Evolutionary conservation across 2,888 invertebrate species (phyloP), one percentile per base, ranked within the genome.

Genomic region (Podotricha telesiphe): DNA sequence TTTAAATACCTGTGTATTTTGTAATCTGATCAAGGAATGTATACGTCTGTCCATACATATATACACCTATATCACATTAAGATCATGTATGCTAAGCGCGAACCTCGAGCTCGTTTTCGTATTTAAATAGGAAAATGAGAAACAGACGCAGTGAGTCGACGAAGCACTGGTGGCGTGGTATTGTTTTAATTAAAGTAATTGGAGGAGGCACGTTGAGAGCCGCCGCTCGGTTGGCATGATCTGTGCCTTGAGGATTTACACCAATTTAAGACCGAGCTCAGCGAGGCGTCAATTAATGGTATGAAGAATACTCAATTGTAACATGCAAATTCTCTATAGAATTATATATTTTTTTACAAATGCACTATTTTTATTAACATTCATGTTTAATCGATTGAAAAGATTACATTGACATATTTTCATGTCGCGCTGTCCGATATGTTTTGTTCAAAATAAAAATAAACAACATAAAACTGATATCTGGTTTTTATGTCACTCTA

Each of bases 101-200:
- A 85, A 82, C 86, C 85, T 79, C 83, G 84, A 87, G 91, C 89
- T 91, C 91, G 90, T 91, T 91, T 88, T 90, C 90, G 89, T 92
- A 91, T 92, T 91, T 92, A 91, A 92, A 93, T 92, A 91, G 88
- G 91, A 88, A 93, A 91, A 91, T 91, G 87, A 89, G 90, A 91
- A 91, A 90, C 91, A 91, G 89, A 88, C 85, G 86, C 90, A 86
- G 86, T 85, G 89, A 90, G 88, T 89, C 90, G 89, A 88, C 89
- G 90, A 83, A 89, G 87, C 87, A 85, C 85, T 89, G 87, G 86
- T 88, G 84, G 86, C 88, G 86, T 87, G 87, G 89, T 91, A 91
- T 92, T 92, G 92, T 92, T 92, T 92, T 93, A 93, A 92, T 93
- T 93, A 93, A 93, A 92, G 91, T 93, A 93, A 92, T 93, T 93